Conservation (phyloP, 1,140 invertebrate species). For the Halesus radiatus region DNA sequence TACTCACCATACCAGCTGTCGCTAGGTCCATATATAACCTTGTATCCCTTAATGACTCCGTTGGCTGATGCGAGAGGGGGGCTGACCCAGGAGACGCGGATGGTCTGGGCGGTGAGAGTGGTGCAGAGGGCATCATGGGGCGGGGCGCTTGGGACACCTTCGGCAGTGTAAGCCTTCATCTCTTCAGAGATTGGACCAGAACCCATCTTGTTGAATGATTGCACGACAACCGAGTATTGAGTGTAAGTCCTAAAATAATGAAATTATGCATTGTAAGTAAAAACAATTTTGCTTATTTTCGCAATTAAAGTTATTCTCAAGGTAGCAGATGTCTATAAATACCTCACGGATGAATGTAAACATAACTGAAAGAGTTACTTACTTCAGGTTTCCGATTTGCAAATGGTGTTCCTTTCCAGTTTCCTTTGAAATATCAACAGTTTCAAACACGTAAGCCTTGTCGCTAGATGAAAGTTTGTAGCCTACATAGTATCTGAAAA, state of each 20-base stretch:
- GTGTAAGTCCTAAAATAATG: constrained; percentile 83
- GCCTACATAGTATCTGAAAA: constrained; percentile 85
- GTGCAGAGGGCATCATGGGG: constrained; percentile 93
- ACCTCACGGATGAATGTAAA: not conserved
- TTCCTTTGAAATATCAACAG: constrained; percentile 92
- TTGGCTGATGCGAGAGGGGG: constrained; percentile 91
- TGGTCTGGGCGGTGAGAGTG: constrained; percentile 92
- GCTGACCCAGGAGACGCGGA: constrained; percentile 93
- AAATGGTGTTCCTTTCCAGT: constrained; percentile 91
- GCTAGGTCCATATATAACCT: constrained; percentile 94
- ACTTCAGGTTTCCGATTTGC: constrained; percentile 85
- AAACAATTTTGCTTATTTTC: not conserved
- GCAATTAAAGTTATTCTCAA: not conserved
- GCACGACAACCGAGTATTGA: constrained; percentile 94
- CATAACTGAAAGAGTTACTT: constrained; percentile 57
- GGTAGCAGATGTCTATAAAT: not conserved
- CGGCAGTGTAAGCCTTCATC: constrained; percentile 90
- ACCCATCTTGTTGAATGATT: constrained; percentile 95
- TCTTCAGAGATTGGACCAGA: constrained; percentile 92
- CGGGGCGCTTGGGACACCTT: constrained; percentile 93
- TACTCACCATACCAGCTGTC: constrained; percentile 91
- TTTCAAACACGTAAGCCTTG: constrained; percentile 92
- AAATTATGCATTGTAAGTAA: not conserved
- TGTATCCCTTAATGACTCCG: constrained; percentile 96
- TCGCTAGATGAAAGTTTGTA: constrained; percentile 91